Base-by-base conservation (phyloP, 2,888 invertebrate genomes). In the Schizotus pectinicornis region DNA sequence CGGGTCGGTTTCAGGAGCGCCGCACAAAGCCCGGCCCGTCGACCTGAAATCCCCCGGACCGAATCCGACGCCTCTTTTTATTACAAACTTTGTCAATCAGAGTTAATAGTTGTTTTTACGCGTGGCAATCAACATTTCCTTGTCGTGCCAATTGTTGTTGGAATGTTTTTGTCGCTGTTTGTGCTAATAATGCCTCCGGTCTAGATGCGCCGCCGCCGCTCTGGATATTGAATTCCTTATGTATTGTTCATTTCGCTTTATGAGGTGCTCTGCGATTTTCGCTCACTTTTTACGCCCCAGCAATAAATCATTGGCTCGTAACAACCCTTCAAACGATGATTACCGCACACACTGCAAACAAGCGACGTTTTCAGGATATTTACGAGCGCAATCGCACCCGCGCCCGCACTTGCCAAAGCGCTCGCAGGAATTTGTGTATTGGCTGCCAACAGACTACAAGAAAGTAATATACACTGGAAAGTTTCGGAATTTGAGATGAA, bases 21-120 rank as follows among this genome's bases (percentile, higher is more conserved):
- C 22, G 22, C 5, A 22, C 22, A 22, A 32, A 37, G 49, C 38
- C 12, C 9, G 37, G 7, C 39, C 31, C 34, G 22, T 31, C 35
- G 34, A 46, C 49, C 37, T 49, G 39, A 49, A 49, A 50, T 39
- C 50, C 9, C 51, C 36, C 42, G 14, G 22, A 35, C 9, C 22
- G 37, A 37, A 35, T 45, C 37, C 38, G 13, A 31, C 30, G 30
- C 12, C 55, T 8, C 48, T 58, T 58, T 59, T 59, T 59, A 54
- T 59, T 59, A 53, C 46, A 38, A 51, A 55, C 55, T 50, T 55
- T 50, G 55, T 59, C 59, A 59, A 59, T 59, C 59, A 55, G 55
- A 46, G 37, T 59, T 59, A 59, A 59, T 59, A 59, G 54, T 50
- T 55, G 55, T 59, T 59, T 56, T 59, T 59, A 50, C 48, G 55